Evolutionary conservation across 2,797 vertebrate species (phyloP), one percentile per base, ranked within the genome.

Genomic region (Zonotrichia albicollis): DNA sequence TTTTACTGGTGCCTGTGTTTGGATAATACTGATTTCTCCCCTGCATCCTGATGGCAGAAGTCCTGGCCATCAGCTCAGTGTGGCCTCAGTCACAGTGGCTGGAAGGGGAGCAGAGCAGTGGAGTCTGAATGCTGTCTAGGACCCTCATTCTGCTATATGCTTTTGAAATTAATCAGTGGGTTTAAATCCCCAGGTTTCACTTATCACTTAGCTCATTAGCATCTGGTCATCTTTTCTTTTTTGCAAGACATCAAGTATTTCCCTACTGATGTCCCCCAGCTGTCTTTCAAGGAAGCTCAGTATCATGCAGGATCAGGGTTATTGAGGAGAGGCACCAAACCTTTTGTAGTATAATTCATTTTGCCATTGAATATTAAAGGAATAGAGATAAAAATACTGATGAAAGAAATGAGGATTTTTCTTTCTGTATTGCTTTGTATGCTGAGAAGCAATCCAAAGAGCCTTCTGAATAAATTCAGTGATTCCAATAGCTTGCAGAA

Each of bases 321-420:
- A 93, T 53, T 82, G 80, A 87, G 83, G 43, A 91, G 34, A 93
- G 73, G 43, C 87, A 84, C 71, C 83, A 70, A 91, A 34, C 29
- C 43, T 86, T 92, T 82, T 92, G 87, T 88, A 60, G 53, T 68
- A 66, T 77, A 74, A 94, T 88, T 84, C 78, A 62, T 84, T 92
- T 93, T 91, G 40, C 70, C 51, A 55, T 15, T 84, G 65, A 94
- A 84, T 83, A 78, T 79, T 93, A 91, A 89, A 95, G 70, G 46
- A 76, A 17, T 40, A 55, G 50, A 93, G 71, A 95, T 91, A 68
- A 96, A 97, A 94, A 68, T 87, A 36, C 67, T 77, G 91, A 93
- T 94, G 87, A 96, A 94, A 97, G 83, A 79, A 94, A 87, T 54
- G 30, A 84, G 50, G 83, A 58, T 62, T 93, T 87, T 95, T 87